These are phyloP conservation scores for Malurus leucopterus DNA, from an alignment of 2,797 vertebrate genomes.

Conservation along the genomic window DNA sequence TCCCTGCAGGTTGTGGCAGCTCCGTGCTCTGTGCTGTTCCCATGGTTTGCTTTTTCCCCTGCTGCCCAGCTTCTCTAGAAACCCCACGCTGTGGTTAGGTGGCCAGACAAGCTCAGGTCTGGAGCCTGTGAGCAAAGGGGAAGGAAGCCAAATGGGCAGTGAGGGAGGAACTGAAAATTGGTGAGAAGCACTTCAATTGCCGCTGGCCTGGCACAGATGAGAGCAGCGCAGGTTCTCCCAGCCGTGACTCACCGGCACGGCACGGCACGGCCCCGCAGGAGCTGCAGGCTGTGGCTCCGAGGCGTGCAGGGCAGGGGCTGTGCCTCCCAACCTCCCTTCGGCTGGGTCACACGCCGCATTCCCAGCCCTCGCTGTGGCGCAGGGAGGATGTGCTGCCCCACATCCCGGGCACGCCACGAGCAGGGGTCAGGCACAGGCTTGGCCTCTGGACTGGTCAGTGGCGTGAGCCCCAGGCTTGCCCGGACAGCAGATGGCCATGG, in stretches of 20 bases:
- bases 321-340: neutral
- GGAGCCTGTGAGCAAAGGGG: slow-evolving; percentile 32
- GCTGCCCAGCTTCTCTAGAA: neutral
- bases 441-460: neutral
- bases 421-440: neutral
- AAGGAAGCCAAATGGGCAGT: slow-evolving; percentile 41
- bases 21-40: neutral
- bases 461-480: neutral
- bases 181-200: neutral
- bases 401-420: neutral
- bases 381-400: slow-evolving; percentile 42
- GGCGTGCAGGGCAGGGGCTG: neutral
- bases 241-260: slow-evolving; percentile 15
- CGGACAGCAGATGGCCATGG: neutral
- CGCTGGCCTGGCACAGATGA: neutral
- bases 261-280: neutral
- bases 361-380: neutral
- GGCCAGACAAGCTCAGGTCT: neutral
- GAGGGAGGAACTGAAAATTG: neutral
- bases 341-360: neutral
- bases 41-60: neutral
- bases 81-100: neutral
- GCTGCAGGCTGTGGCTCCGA: neutral
- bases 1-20: neutral
- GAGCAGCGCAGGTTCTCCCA: neutral